A percentile compares a stretch with the other conserved stretches of the same genome.
These are phyloP conservation scores for Escarpia spicata DNA, from an alignment of 2,888 invertebrate species.

Conservation along the genomic window DNA sequence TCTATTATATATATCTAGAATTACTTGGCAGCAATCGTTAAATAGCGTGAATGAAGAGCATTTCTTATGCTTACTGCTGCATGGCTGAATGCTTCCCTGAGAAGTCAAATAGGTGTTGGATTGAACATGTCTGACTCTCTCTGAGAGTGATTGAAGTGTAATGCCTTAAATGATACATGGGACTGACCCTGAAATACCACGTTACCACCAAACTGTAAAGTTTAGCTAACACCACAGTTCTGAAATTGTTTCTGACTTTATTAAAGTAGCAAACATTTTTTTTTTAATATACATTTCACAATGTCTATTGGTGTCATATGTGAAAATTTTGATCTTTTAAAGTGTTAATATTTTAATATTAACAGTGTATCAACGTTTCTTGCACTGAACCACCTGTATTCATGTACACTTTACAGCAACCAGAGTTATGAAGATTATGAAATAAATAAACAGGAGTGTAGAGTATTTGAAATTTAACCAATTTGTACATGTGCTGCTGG, in stretches of 20 bases:
- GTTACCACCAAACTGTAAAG: background rate
- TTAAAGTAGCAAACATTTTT: no score
- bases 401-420: background rate
- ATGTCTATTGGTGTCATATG: no score
- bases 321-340: no score
- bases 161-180: background rate
- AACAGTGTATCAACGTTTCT: background rate
- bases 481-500: background rate
- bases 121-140: background rate
- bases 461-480: background rate
- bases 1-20: background rate
- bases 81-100: slow-evolving; percentile 1
- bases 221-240: background rate
- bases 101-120: slow-evolving; percentile 10
- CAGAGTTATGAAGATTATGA: background rate
- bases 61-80: background rate
- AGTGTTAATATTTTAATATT: no score
- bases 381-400: background rate
- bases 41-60: background rate
- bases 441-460: background rate
- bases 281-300: no score
- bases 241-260: no score
- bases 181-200: background rate
- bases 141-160: background rate
- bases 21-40: background rate